Percentiles rank a stretch among this genome's conserved stretches.
Conservation (phyloP, 2,113 vertebrate genomes). For the Alouatta palliata region DNA sequence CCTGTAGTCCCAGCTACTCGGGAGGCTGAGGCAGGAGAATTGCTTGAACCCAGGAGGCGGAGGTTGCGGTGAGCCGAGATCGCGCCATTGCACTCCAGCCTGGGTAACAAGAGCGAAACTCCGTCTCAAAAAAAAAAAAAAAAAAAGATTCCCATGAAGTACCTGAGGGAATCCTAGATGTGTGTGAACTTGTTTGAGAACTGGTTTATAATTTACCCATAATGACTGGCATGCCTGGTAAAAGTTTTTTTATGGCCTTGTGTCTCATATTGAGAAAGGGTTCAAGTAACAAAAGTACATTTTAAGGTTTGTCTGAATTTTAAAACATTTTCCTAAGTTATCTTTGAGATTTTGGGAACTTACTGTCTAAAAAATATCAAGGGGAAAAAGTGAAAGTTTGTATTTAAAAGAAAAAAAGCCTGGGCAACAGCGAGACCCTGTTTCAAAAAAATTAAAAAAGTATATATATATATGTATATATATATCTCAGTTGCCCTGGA, state of each 20-base stretch:
- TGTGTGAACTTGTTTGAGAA: conserved; percentile 39
- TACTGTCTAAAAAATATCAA: not conserved
- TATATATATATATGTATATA: too few species aligned
- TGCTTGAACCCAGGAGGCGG: too few species aligned
- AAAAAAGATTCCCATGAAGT: not conserved
- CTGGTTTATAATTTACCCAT: not conserved
- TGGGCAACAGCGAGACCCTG: too few species aligned
- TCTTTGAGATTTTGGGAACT: not conserved
- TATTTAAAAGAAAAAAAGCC: not conserved
- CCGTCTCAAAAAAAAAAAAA: too few species aligned
- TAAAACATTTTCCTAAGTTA: conserved; percentile 23
- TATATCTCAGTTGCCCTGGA: not conserved
- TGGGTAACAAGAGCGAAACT: too few species aligned
- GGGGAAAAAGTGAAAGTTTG: not conserved
- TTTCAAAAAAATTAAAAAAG: too few species aligned
- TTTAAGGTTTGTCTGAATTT: conserved; percentile 23
- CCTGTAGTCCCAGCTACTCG: too few species aligned
- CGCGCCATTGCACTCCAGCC: too few species aligned
- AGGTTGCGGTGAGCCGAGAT: too few species aligned
- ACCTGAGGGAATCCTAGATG: not conserved
- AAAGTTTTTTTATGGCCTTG: not conserved
- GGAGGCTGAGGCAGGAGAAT: too few species aligned
- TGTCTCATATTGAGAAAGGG: conserved; percentile 35
- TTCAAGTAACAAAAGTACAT: not conserved
- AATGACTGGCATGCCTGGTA: not conserved